Conservation (phyloP, 2,113 vertebrate species). For the Glareola pratincola region DNA sequence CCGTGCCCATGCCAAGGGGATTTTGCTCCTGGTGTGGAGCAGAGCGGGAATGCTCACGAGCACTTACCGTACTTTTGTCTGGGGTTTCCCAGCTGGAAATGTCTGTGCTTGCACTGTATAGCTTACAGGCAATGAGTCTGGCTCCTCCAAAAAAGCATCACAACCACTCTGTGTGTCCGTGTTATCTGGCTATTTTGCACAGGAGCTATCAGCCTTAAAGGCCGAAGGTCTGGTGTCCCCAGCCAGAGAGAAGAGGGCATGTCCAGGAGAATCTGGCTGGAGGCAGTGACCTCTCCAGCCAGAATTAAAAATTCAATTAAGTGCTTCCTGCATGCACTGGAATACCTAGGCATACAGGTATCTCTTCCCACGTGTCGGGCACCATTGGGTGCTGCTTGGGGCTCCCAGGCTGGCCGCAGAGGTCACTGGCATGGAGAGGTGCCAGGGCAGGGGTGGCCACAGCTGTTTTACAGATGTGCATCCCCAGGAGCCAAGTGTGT, state of each 20-base stretch:
- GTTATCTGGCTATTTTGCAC: neutral
- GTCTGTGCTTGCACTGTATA: neutral
- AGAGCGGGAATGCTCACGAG: neutral
- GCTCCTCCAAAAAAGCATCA: neutral
- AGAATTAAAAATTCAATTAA: neutral
- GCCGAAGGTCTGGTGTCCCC: neutral
- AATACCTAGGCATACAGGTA: fast-evolving
- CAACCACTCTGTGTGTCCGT: fast-evolving
- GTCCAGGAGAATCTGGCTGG: neutral
- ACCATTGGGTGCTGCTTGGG: fast-evolving
- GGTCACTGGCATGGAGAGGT: no score
- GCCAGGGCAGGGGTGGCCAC: neutral
- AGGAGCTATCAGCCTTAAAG: neutral
- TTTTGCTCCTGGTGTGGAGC: neutral
- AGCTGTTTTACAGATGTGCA: neutral
- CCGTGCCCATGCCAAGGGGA: neutral
- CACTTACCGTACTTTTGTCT: fast-evolving
- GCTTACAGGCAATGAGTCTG: neutral
- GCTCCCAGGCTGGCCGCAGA: neutral
- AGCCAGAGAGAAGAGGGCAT: neutral
- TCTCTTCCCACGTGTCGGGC: fast-evolving
- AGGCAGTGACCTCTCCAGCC: neutral
- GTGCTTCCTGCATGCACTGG: neutral
- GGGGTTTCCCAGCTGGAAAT: neutral
- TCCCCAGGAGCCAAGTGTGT: neutral